Base-by-base conservation (phyloP, 1,140 invertebrate species). In the Danaus melanippus region DNA sequence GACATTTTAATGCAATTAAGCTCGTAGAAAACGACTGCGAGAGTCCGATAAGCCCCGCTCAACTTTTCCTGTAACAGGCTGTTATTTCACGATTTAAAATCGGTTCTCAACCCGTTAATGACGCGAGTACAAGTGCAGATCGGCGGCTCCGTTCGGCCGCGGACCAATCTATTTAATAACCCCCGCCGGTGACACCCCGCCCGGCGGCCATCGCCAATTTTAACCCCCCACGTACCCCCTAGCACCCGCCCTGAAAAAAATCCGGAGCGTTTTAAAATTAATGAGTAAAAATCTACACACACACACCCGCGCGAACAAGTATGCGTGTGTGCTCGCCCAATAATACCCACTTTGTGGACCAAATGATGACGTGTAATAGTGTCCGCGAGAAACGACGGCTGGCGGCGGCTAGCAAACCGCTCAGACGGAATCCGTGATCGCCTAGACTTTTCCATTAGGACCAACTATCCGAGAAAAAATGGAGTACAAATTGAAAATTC, bases 251-350 rank as follows among this genome's bases (percentile, higher is more conserved):
- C 82, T 83, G 82, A 83, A 85, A 85, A 87, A 88, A 88, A 87
- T 86, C 85, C 85, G 74, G 79, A 84, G 84, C 86, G 84, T 87
- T 88, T 88, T 88, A 87, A 88, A 88, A 88, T 88, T 88, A 87
- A 88, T 88, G 86, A 88, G 87, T 88, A 87, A 86, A 87, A 86
- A 86, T 84, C 70, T 77, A 86, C 81, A 83, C 84, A 84, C 84
- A 84, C 79, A 83, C 80, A 80, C 56, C 50, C 64, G 69, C 68
- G 68, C 66, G 67, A 59, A 74, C 69, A 74, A 69, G 65, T 50
- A 62, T 62, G 71, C 67, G 71, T 78, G 83, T 81, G 80, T 76
- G 59, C 56, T 50, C 66, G 67, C 53, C 69, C 79, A 63, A 79
- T 85, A 81, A 83, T 83, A 74, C 73, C 70, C 73, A 76, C 79